These are phyloP conservation scores for Drosophila anomalata DNA, from an alignment of 2,888 invertebrate species.

Conservation along the genomic window DNA sequence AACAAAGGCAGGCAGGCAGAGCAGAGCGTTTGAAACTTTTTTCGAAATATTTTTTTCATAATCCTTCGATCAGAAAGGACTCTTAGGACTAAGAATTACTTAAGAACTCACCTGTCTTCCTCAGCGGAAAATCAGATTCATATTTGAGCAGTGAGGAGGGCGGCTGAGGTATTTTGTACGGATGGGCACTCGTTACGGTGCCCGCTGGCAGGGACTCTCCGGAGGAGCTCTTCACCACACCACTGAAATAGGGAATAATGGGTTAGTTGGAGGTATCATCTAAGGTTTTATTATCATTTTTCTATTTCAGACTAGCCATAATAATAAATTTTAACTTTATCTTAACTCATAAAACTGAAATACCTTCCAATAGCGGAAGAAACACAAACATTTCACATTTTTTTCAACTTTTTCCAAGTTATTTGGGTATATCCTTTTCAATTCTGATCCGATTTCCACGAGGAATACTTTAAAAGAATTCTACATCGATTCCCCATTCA, in stretches of 20 bases:
- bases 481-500: too few relatives aligned
- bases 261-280: not conserved
- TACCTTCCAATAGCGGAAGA: too few relatives aligned
- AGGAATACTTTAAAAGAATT: too few relatives aligned
- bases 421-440: too few relatives aligned
- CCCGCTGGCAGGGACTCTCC: conserved; percentile 87
- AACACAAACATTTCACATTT: too few relatives aligned
- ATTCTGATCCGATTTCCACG: too few relatives aligned
- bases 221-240: conserved; percentile 88
- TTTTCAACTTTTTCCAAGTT: too few relatives aligned
- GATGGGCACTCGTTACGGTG: conserved; percentile 87
- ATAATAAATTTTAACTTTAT: too few relatives aligned
- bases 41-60: not conserved
- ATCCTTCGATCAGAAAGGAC: not conserved
- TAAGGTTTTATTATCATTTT: not conserved
- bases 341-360: too few relatives aligned
- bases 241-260: conserved; percentile 82
- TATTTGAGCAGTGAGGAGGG: conserved; percentile 84
- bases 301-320: not conserved
- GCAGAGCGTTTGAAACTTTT: not conserved
- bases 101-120: conserved; percentile 93
- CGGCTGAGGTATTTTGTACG: conserved; percentile 88
- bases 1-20: conserved; percentile 2
- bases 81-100: not conserved
- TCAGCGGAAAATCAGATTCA: conserved; percentile 92